Evolutionary conservation across 2,797 vertebrate species (phyloP).

Genomic region (Xerus rutilus): DNA sequence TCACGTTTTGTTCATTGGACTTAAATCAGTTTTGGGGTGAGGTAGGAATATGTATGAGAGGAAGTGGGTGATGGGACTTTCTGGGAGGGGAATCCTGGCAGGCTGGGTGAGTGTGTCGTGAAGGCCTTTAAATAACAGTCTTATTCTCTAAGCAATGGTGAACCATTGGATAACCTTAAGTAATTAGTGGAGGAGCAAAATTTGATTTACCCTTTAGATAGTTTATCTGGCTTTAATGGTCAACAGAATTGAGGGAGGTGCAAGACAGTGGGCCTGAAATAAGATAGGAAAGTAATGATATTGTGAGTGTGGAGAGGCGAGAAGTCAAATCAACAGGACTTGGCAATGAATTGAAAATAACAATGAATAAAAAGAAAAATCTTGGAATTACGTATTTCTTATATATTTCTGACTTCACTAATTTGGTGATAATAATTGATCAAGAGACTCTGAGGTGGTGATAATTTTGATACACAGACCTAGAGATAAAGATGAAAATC

Average conservation of each 20-base stretch:
- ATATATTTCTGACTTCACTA: not conserved
- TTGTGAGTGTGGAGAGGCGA: accelerated
- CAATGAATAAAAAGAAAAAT: not conserved
- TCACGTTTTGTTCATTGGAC: not conserved
- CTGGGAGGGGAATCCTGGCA: not conserved
- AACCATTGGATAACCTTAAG: not conserved
- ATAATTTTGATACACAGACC: not conserved
- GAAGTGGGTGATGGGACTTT: not conserved
- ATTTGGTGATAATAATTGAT: not conserved
- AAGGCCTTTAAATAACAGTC: not conserved
- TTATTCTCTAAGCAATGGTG: not conserved
- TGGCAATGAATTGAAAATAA: not conserved
- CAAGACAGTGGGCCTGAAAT: not conserved
- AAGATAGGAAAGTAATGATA: not conserved
- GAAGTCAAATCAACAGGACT: not conserved
- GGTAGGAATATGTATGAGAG: not conserved
- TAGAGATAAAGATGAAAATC: not conserved
- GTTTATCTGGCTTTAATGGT: not conserved
- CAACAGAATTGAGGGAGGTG: not conserved
- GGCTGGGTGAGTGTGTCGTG: not conserved
- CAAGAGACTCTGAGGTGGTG: not conserved
- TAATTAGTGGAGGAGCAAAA: not conserved
- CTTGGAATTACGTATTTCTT: not conserved
- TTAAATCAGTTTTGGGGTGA: not conserved
- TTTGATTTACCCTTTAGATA: not conserved